Evolutionary conservation across 2,113 vertebrate genomes (phyloP).

Genomic region (Pedetes capensis): DNA sequence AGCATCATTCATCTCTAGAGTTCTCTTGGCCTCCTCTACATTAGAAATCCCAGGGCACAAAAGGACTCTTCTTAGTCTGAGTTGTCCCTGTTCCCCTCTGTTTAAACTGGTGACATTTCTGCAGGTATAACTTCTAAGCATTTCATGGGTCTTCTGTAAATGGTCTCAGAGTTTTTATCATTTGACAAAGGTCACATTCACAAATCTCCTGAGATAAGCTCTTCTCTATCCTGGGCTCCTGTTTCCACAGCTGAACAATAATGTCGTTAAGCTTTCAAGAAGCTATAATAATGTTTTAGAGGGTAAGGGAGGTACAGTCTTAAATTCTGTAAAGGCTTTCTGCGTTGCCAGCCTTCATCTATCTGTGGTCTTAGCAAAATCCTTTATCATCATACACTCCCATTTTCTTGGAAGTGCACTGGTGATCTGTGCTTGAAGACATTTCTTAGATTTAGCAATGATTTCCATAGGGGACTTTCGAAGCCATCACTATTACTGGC

Average conservation of each 20-base stretch:
- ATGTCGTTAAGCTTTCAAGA: not conserved
- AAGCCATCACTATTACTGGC: not conserved
- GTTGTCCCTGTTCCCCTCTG: not conserved
- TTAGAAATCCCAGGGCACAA: not conserved
- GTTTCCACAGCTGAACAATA: not conserved
- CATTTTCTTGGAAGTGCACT: not conserved
- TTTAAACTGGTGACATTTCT: not conserved
- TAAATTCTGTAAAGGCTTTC: not conserved
- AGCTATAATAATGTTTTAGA: not conserved
- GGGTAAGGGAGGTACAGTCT: not conserved
- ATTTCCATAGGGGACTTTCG: not conserved
- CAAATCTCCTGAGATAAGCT: not conserved
- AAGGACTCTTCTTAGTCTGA: not conserved
- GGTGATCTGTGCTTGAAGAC: not conserved
- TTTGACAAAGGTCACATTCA: not conserved
- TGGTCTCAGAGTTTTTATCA: not conserved
- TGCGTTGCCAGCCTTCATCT: not conserved
- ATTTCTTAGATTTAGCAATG: not conserved
- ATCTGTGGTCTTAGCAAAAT: not conserved
- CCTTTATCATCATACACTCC: not conserved
- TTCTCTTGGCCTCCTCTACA: not conserved
- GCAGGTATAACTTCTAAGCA: not conserved
- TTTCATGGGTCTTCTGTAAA: not conserved
- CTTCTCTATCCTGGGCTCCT: not conserved
- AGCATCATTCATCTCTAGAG: not conserved